Percentiles rank a stretch among this genome's conserved stretches.
These are phyloP conservation scores for Eospalax fontanierii DNA, from an alignment of 2,797 vertebrate species.

Conservation along the genomic window DNA sequence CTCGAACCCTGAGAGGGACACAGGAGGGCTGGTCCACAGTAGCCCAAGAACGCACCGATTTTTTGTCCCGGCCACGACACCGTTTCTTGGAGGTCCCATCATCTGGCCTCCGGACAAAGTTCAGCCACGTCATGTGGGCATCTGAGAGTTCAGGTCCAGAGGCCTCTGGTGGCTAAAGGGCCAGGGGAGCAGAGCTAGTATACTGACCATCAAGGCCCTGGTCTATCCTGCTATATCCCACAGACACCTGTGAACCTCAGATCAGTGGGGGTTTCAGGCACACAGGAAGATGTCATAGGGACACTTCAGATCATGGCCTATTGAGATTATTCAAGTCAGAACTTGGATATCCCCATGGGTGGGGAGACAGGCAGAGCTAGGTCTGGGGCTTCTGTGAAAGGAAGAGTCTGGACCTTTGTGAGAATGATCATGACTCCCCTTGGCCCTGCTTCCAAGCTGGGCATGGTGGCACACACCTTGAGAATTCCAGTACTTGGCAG, in stretches of 20 bases:
- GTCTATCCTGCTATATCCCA: not conserved
- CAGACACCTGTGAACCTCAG: not conserved
- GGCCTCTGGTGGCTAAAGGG: slow-evolving; percentile 90
- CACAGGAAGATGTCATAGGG: not conserved
- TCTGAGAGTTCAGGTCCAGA: slow-evolving; percentile 92
- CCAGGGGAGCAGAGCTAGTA: slow-evolving; percentile 34
- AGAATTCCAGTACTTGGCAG: too few relatives aligned
- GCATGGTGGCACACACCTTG: too few relatives aligned
- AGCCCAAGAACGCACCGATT: slow-evolving; percentile 90
- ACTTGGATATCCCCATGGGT: not conserved
- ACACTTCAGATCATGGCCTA: not conserved
- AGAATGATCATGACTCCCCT: not conserved
- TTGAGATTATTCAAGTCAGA: not conserved
- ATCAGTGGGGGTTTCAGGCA: not conserved
- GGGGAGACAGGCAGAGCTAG: too few relatives aligned
- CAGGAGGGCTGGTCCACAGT: not conserved
- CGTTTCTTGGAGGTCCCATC: slow-evolving; percentile 90
- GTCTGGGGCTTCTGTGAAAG: not conserved
- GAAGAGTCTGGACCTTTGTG: not conserved
- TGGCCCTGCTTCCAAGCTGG: not conserved
- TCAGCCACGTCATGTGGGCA: slow-evolving; percentile 96
- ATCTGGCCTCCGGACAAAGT: slow-evolving; percentile 95
- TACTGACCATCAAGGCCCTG: not conserved
- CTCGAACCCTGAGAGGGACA: not conserved
- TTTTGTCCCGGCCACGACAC: slow-evolving; percentile 94